Conservation (phyloP, 2,797 vertebrate species). For the Podarcis lilfordi region DNA sequence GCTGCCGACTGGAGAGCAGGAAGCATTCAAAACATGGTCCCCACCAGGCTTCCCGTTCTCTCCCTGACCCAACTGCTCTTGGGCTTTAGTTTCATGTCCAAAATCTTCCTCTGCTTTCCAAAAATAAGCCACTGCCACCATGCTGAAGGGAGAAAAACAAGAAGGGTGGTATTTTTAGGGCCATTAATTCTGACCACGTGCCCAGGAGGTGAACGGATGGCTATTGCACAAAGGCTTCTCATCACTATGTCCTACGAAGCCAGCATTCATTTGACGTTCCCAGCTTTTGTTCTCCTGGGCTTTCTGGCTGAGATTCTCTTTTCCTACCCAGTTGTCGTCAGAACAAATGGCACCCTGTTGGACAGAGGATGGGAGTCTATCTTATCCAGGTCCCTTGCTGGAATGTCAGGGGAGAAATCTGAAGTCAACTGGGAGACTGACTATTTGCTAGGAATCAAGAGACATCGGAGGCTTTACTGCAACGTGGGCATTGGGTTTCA, state of each 20-base stretch:
- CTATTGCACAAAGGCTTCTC: constrained; percentile 90
- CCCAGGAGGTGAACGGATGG: constrained; percentile 94
- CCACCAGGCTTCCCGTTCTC: constrained; percentile 78
- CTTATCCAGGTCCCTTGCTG: constrained; percentile 89
- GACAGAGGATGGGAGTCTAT: constrained; percentile 90
- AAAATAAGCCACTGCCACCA: constrained; percentile 95
- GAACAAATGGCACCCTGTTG: constrained; percentile 86
- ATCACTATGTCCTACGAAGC: constrained; percentile 94
- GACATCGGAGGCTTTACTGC: constrained; percentile 97
- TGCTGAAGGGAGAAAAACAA: constrained; percentile 96
- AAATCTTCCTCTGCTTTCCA: constrained; percentile 90
- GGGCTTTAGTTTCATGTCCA: constrained; percentile 91
- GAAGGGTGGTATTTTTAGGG: constrained; percentile 98
- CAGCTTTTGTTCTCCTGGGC: constrained; percentile 85
- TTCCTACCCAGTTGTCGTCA: constrained; percentile 80
- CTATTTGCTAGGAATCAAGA: constrained; percentile 96
- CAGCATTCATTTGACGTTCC: constrained; percentile 86
- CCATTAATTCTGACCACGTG: constrained; percentile 97
- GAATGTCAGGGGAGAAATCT: constrained; percentile 88
- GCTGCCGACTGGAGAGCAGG: constrained; percentile 72
- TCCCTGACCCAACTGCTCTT: constrained; percentile 76
- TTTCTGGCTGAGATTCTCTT: constrained; percentile 86
- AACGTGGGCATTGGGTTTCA: constrained; percentile 99
- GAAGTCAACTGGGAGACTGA: constrained; percentile 92
- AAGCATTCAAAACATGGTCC: constrained; percentile 91